phyloP scores from a whole-genome alignment of 30 jellyfish, hydroid and myxozoan species.

The Hydractinia echinata region DNA sequence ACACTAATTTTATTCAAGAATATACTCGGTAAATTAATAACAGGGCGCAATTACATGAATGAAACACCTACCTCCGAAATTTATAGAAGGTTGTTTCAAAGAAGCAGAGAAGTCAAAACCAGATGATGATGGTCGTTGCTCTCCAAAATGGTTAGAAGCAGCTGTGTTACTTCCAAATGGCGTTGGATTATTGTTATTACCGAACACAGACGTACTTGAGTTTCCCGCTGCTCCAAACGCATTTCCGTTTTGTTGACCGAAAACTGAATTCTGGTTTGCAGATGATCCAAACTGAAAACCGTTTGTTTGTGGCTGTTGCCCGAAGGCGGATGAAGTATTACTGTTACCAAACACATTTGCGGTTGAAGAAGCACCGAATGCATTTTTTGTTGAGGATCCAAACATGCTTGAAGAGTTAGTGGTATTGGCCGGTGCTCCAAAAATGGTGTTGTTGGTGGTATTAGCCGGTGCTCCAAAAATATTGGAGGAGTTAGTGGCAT shows the following conservation, averaged over 20 bases:
- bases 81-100: conserved; percentile 5
- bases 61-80: conserved; percentile 4
- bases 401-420: background rate
- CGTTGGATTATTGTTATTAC: background rate
- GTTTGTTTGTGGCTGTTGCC: conserved; percentile 5
- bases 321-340: background rate
- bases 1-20: no score
- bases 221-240: no score
- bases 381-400: conserved; percentile 1
- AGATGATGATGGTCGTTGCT: background rate
- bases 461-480: conserved; percentile 20
- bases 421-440: conserved; percentile 1
- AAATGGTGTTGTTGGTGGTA: background rate
- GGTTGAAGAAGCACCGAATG: background rate
- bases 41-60: background rate
- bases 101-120: background rate
- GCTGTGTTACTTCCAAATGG: background rate
- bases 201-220: no score
- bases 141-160: background rate
- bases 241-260: no score
- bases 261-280: no score
- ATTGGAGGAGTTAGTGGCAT: conserved; percentile 9
- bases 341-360: no score
- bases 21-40: no score
- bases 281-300: conserved; percentile 15